Evolutionary conservation across 2,888 invertebrate genomes (phyloP).

Genomic region (Drosophila sordidula): DNA sequence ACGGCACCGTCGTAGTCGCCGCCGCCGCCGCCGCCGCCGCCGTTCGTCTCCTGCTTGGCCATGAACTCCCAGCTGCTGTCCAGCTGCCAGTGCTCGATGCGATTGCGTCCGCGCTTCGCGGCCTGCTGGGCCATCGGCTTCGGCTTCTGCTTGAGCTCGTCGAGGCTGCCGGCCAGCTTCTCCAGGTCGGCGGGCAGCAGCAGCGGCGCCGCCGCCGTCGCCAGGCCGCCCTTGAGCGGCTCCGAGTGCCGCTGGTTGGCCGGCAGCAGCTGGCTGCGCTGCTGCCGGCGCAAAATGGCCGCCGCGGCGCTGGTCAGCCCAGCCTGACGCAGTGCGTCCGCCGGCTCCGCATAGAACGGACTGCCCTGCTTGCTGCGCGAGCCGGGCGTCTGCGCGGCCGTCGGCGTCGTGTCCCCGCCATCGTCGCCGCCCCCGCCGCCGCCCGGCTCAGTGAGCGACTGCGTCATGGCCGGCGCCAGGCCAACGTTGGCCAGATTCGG

Average conservation of each 20-base stretch:
- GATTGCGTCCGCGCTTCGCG: constrained; percentile 83
- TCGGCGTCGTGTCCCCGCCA: constrained; percentile 83
- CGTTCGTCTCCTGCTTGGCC: constrained; percentile 86
- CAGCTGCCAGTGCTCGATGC: constrained; percentile 90
- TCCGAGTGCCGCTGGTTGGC: constrained; percentile 88
- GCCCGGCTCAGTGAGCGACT: constrained; percentile 72
- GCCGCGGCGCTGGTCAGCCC: constrained; percentile 77
- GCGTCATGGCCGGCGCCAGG: constrained; percentile 56
- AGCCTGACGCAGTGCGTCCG: constrained; percentile 90
- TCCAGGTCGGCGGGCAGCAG: constrained; percentile 87
- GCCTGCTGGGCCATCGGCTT: constrained; percentile 62
- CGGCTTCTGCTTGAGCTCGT: constrained; percentile 86
- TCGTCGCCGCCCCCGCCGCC: constrained; percentile 50
- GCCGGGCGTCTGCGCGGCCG: constrained; percentile 74
- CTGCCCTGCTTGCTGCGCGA: constrained; percentile 89
- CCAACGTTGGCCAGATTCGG: constrained; percentile 51
- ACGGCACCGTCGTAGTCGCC: constrained; percentile 82
- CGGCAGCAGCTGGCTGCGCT: constrained; percentile 82
- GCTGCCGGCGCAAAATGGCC: constrained; percentile 83
- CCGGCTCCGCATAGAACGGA: constrained; percentile 95
- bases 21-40: constrained; percentile 36
- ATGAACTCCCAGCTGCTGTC: constrained; percentile 97
- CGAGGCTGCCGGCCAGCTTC: constrained; percentile 84
- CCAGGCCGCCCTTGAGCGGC: constrained; percentile 86
- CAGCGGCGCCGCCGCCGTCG: constrained; percentile 86